Base-by-base conservation (phyloP, 2,797 vertebrate genomes). In the Sebastes dallii region DNA sequence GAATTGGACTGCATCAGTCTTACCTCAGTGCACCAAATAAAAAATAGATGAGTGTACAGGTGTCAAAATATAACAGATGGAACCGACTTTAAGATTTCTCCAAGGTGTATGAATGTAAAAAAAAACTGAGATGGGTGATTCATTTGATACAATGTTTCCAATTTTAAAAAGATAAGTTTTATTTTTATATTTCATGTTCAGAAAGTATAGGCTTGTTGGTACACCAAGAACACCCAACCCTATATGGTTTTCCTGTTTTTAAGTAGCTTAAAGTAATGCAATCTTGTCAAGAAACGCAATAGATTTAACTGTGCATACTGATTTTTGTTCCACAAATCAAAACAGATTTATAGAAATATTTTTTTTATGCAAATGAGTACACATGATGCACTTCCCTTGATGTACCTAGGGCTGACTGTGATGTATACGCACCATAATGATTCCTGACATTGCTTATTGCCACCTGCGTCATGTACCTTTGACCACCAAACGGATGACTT, bases 391-490 rank as follows among this genome's bases (percentile, higher is more conserved):
- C 18, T 66, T 46, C 50, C 4, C 8, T 55, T 52, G 3, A 42
- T 18, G 59, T 27, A 50, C 18, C 46, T 20, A 20, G n/a, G 5
- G 29, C 34, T 64, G 66, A 80, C 50, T 18, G 32, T 29, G 14
- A n/a, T 36, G 32, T 54, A n/a, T 14, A n/a, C 8, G 0, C 1
- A 12, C 6, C n/a, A 6, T 36, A 72, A 32, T 72, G 61, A 76
- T 66, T 55, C 42, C 56, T 75, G 61, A 61, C 36, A 14, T 22
- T 32, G 36, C 20, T 52, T 34, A 60, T 27, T 78, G 67, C 52
- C 24, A 65, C 60, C 69, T 78, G 52, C 20, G 20, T 66, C 46
- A 3, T 60, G 22, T 14, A 83, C 82, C 71, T 84, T 88, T 82
- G 74, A 70, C 75, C 76, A 16, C 32, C 3, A 4, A 69, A 62